Evolutionary conservation across 2,113 vertebrate species (phyloP).

Genomic region (Pholis gunnellus): DNA sequence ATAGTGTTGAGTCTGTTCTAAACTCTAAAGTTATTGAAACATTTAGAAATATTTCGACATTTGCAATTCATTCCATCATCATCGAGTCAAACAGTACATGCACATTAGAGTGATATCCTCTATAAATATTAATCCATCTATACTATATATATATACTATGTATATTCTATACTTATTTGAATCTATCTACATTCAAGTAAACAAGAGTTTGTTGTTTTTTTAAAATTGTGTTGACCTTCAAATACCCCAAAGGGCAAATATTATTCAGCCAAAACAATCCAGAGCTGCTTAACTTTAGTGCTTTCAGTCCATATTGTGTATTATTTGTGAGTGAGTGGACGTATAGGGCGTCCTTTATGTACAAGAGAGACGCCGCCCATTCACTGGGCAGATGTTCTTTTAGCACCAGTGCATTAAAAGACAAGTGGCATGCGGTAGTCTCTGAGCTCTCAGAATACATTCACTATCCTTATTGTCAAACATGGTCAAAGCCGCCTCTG

Average conservation of each 20-base stretch:
- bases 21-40: neutral
- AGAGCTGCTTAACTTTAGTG: neutral
- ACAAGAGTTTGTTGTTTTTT: neutral
- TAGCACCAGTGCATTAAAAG: conserved; percentile 35
- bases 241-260: neutral
- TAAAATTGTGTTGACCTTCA: neutral
- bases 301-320: neutral
- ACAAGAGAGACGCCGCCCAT: conserved; percentile 5
- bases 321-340: conserved; percentile 10
- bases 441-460: conserved; percentile 24
- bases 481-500: conserved; percentile 46
- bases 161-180: neutral
- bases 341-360: conserved; percentile 16
- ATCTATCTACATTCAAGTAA: neutral
- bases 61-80: neutral
- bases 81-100: neutral
- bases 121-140: neutral
- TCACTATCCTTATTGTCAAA: conserved; percentile 33
- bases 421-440: conserved; percentile 20
- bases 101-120: neutral
- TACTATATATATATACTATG: neutral
- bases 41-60: neutral
- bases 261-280: neutral
- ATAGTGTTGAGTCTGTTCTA: neutral
- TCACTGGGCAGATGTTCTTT: conserved; percentile 47